Percentiles rank a stretch among this genome's conserved stretches.
Conservation (phyloP, 2,888 invertebrate species). For the Ennomos fuscantarius region DNA sequence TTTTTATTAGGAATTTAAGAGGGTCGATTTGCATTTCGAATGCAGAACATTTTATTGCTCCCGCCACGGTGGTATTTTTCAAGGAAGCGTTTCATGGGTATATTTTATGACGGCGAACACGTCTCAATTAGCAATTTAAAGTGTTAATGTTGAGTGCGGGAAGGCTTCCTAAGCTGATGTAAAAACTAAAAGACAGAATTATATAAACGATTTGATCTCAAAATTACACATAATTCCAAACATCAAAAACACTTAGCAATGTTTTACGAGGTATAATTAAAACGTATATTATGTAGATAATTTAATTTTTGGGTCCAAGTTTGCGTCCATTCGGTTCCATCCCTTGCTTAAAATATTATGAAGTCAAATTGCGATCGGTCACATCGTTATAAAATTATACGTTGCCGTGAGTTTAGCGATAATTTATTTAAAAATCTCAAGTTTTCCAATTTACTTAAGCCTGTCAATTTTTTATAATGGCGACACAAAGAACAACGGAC, state of each 20-base stretch:
- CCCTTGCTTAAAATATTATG: constrained; percentile 39
- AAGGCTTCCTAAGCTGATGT: neutral
- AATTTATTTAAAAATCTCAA: constrained; percentile 47
- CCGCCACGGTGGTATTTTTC: constrained; percentile 47
- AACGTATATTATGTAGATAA: constrained; percentile 34
- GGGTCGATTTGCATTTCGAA: constrained; percentile 65
- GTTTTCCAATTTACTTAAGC: constrained; percentile 59
- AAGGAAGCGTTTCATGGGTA: constrained; percentile 33
- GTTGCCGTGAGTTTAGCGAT: constrained; percentile 34
- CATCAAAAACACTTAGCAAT: constrained; percentile 18
- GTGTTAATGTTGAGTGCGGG: constrained; percentile 16
- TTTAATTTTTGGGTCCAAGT: constrained; percentile 35
- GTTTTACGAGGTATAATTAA: constrained; percentile 29
- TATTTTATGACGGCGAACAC: constrained; percentile 18
- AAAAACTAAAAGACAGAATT: too few species aligned
- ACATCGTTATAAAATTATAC: constrained; percentile 40
- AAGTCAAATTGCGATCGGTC: constrained; percentile 40
- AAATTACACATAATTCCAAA: constrained; percentile 1
- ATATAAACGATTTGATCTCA: constrained; percentile 1
- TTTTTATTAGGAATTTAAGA: constrained; percentile 68
- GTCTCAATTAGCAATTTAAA: constrained; percentile 26
- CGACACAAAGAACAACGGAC: constrained; percentile 66
- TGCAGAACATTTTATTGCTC: constrained; percentile 55
- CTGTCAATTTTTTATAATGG: constrained; percentile 68
- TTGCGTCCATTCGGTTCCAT: constrained; percentile 26